Evolutionary conservation across 2,113 vertebrate species (phyloP).

Genomic region (Oreochromis niloticus): DNA sequence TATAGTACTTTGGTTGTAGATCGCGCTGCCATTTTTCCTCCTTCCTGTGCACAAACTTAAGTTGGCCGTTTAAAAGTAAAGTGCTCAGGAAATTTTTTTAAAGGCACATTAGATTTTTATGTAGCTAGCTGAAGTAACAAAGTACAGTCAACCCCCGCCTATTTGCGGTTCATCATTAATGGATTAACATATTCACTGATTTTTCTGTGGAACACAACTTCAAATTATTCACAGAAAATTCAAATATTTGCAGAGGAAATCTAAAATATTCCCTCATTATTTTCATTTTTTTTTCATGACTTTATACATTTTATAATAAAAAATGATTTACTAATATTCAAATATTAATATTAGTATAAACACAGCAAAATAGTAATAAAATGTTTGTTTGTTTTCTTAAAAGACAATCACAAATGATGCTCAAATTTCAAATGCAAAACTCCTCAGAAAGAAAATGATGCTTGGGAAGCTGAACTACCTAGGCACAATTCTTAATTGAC

Average conservation of each 20-base stretch:
- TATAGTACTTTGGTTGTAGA: neutral
- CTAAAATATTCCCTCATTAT: neutral
- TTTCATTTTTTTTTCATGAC: neutral
- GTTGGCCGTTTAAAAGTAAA: neutral
- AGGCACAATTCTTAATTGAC: neutral
- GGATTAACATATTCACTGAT: neutral
- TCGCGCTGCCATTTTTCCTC: neutral
- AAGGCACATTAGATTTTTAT: neutral
- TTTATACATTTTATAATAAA: neutral
- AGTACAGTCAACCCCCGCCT: fast-evolving
- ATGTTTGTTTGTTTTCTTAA: neutral
- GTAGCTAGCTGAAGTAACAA: neutral
- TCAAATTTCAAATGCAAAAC: neutral
- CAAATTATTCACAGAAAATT: neutral
- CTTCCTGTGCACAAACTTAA: neutral
- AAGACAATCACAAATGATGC: neutral
- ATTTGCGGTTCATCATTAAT: neutral
- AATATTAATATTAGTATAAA: neutral
- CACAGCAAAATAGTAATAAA: neutral
- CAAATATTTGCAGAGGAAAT: fast-evolving
- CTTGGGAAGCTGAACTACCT: fast-evolving
- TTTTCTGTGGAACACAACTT: neutral
- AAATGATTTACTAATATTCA: neutral
- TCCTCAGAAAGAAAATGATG: neutral
- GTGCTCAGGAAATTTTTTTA: neutral